These are phyloP conservation scores for Sarcophaga peregrina DNA, from an alignment of 1,140 invertebrate species.

Conservation along the genomic window DNA sequence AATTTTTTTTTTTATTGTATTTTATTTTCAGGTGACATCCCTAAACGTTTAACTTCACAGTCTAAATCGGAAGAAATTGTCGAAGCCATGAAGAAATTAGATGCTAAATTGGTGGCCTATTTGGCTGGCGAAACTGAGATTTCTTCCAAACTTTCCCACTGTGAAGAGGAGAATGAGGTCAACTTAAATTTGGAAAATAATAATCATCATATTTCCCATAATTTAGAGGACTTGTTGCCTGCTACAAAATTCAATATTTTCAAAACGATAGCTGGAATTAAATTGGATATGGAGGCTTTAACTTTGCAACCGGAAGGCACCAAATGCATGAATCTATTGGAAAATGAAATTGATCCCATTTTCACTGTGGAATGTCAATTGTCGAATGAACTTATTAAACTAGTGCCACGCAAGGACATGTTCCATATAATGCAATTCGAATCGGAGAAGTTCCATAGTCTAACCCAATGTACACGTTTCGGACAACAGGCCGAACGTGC, in stretches of 20 bases:
- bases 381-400: slow-evolving; percentile 55
- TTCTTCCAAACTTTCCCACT: slow-evolving; percentile 31
- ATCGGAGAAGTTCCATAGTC: slow-evolving; percentile 62
- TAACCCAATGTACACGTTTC: slow-evolving; percentile 64
- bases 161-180: slow-evolving; percentile 22
- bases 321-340: slow-evolving; percentile 59
- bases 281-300: slow-evolving; percentile 59
- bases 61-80: slow-evolving; percentile 55
- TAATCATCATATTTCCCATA: slow-evolving; percentile 32
- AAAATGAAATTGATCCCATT: slow-evolving; percentile 60
- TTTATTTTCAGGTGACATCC: slow-evolving; percentile 30
- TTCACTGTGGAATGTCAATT: slow-evolving; percentile 63
- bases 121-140: slow-evolving; percentile 51
- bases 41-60: slow-evolving; percentile 36
- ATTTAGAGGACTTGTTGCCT: slow-evolving; percentile 42
- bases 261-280: slow-evolving; percentile 53
- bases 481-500: slow-evolving; percentile 57
- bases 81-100: slow-evolving; percentile 64
- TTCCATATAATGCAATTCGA: slow-evolving; percentile 64
- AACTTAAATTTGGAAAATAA: slow-evolving; percentile 33
- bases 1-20: background rate
- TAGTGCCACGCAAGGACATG: slow-evolving; percentile 55
- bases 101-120: slow-evolving; percentile 58
- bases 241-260: slow-evolving; percentile 51
- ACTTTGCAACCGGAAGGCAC: slow-evolving; percentile 61